Evolutionary conservation across 2,113 vertebrate species (phyloP).

Genomic region (Datnioides undecimradiatus): DNA sequence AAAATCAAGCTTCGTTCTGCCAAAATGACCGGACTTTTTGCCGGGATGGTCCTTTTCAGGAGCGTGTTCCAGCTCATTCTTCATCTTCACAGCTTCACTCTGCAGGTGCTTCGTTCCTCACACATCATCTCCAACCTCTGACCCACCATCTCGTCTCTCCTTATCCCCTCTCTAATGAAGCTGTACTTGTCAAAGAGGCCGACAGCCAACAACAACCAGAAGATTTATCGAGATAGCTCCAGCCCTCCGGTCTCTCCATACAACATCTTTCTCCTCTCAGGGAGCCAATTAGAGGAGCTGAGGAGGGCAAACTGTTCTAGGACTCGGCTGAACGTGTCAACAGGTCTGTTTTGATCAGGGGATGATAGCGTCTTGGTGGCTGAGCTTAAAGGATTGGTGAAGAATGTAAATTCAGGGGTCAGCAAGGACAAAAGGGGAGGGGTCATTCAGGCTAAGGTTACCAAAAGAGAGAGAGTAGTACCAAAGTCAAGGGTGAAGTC

Average conservation of each 20-base stretch:
- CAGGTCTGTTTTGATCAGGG: slow-evolving; percentile 82
- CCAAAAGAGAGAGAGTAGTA: slow-evolving; percentile 9
- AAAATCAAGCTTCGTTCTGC: too few species aligned
- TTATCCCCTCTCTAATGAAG: slow-evolving; percentile 65
- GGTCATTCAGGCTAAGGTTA: slow-evolving; percentile 34
- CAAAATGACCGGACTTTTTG: neutral
- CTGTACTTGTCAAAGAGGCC: slow-evolving; percentile 4
- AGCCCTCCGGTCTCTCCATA: neutral
- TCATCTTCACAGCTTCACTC: slow-evolving; percentile 6
- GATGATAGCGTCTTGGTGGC: slow-evolving; percentile 68
- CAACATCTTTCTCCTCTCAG: slow-evolving; percentile 42
- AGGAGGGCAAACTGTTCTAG: slow-evolving; percentile 54
- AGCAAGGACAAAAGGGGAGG: slow-evolving; percentile 32
- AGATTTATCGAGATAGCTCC: neutral
- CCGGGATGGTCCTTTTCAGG: neutral
- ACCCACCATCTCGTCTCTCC: neutral
- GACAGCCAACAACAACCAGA: neutral
- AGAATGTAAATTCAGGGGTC: slow-evolving; percentile 80
- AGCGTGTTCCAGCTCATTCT: neutral
- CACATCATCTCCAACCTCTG: slow-evolving; percentile 52
- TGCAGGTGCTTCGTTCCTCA: slow-evolving; percentile 48
- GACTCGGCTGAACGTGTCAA: slow-evolving; percentile 75
- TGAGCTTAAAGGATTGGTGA: slow-evolving; percentile 83
- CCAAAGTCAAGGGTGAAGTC: slow-evolving; percentile 64
- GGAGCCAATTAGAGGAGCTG: slow-evolving; percentile 62